Evolutionary conservation across 2,113 vertebrate species (phyloP).

Genomic region (Cisticola juncidis): DNA sequence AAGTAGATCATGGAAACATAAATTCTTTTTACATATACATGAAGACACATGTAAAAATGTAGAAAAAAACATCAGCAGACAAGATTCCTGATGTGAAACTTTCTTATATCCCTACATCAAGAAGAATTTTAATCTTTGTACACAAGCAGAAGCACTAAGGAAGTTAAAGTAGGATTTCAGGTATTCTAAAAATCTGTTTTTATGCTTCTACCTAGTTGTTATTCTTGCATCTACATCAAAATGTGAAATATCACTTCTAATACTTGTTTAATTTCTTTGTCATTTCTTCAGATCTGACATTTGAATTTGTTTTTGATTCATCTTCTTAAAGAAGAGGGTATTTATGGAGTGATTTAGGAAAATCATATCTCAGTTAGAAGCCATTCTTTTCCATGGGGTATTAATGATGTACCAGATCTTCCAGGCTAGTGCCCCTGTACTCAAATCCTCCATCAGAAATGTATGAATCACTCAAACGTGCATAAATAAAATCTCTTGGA

Average conservation of each 20-base stretch:
- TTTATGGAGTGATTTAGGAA: background rate
- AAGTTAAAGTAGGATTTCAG: background rate
- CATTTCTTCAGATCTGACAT: background rate
- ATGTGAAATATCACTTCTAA: background rate
- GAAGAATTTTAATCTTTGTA: background rate
- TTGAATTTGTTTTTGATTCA: background rate
- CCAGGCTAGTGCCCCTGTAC: background rate
- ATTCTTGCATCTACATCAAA: background rate
- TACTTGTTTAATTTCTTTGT: background rate
- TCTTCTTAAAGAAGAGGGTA: background rate
- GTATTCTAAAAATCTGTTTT: background rate
- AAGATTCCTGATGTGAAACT: background rate
- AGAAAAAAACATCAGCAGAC: background rate
- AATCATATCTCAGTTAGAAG: background rate
- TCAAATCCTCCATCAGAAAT: background rate
- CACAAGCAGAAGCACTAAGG: background rate
- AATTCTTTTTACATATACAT: background rate
- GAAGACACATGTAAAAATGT: background rate
- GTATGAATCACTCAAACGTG: background rate
- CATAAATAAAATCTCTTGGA: background rate
- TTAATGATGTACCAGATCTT: background rate
- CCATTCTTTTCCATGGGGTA: background rate
- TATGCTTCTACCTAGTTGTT: background rate
- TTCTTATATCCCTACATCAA: background rate
- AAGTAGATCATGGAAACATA: background rate